Conservation (phyloP, 2,888 invertebrate genomes). For the Tuberolachnus salignus region DNA sequence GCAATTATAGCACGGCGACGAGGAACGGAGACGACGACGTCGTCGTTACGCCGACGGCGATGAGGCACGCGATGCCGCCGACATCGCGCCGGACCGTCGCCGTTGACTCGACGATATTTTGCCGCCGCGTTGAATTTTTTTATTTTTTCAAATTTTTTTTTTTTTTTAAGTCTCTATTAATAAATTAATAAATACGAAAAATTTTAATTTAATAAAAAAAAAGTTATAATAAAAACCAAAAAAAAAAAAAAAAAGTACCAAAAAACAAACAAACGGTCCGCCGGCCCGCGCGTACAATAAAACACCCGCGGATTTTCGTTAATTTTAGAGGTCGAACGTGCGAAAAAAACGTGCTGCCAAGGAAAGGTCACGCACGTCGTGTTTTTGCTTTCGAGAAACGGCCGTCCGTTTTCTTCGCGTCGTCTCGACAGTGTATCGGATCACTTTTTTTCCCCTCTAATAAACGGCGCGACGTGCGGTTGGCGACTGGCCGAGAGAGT, state of each 20-base stretch:
- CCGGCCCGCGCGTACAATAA: not conserved
- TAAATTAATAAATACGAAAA: too few relatives aligned
- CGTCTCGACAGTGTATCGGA: constrained; percentile 22
- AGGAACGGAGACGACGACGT: not conserved
- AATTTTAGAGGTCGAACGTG: constrained; percentile 7
- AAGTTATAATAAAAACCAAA: not conserved
- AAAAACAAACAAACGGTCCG: not conserved
- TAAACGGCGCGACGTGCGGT: constrained; percentile 55
- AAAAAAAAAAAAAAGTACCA: not conserved
- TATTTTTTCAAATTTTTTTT: not conserved
- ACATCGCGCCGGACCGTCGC: not conserved
- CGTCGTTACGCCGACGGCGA: not conserved
- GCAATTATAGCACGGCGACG: not conserved
- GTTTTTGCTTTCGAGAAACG: constrained; percentile 13
- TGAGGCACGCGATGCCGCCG: not conserved
- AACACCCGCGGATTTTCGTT: not conserved
- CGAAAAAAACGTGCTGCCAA: not conserved
- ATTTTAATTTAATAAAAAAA: too few relatives aligned
- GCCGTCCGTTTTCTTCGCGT: constrained; percentile 21
- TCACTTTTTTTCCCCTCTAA: constrained; percentile 39
- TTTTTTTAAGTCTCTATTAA: too few relatives aligned
- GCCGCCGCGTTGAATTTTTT: not conserved
- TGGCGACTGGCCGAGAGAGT: constrained; percentile 54
- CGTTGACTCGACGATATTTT: not conserved
- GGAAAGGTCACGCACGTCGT: not conserved